Evolutionary conservation across 2,113 vertebrate genomes (phyloP), one percentile per base, ranked within the genome.

Genomic region (Anoura caudifer): DNA sequence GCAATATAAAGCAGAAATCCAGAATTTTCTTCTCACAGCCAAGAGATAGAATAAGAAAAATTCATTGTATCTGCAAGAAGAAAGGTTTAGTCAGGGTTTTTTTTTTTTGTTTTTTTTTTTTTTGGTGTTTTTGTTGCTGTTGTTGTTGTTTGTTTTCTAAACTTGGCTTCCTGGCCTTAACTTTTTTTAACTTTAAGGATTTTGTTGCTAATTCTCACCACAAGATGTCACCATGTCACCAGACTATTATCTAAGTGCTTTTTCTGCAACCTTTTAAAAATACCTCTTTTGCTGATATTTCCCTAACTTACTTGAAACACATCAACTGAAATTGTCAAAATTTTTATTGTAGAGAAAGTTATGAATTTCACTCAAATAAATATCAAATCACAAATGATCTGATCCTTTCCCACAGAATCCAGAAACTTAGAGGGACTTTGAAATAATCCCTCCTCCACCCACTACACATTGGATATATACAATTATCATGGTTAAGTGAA

Each of bases 171-270:
- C 24, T 0, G 20, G 17, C 2, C 50, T 95, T 90, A 16, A 67
- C 41, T 70, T 84, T 75, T 88, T 38, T 7, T 7, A 77, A 24
- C 47, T 73, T 20, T 15, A 12, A 28, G 36, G 4, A 22, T 86
- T 95, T 72, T 90, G 65, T 90, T 97, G 47, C 96, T 65, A 31
- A 2, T 13, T 65, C 9, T 9, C 26, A 85, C 98, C 98, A 98
- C 98, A 97, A 98, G 98, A 97, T 99, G 98, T 97, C 98, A 97
- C n/a, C 98, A 90, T 98, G 97, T 97, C 69, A 98, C 98, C 97
- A 98, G 14, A 0, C 77, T 97, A 97, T 70, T 59, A 69, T n/a
- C 79, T 88, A 43, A 73, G 95, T 61, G 0, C 19, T 65, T 33
- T 65, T 63, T 11, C 45, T 50, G 1, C 0, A 79, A 61, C 52